Conservation (phyloP, 1,140 invertebrate genomes). For the Diuraphis noxia region DNA sequence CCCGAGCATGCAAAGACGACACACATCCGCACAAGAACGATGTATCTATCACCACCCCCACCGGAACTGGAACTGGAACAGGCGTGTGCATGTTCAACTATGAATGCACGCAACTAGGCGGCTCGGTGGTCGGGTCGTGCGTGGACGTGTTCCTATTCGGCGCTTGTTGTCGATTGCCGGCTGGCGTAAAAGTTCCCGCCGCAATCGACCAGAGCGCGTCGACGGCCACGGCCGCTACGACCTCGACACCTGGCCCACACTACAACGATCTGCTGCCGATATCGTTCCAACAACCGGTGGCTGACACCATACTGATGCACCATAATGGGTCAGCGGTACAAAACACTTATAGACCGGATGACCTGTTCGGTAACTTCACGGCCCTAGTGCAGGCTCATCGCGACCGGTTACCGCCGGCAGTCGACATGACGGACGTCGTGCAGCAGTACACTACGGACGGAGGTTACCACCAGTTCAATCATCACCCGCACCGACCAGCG, state of each 20-base stretch:
- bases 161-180: conserved; percentile 78
- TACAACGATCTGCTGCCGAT: conserved; percentile 30
- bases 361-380: conserved; percentile 42
- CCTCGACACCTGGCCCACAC: not conserved
- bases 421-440: not conserved
- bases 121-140: conserved; percentile 83
- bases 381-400: conserved; percentile 1
- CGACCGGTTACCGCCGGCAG: not conserved
- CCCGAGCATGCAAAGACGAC: conserved; percentile 70
- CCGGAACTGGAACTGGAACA: conserved; percentile 60
- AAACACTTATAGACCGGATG: conserved; percentile 67
- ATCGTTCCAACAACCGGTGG: conserved; percentile 62
- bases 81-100: conserved; percentile 94
- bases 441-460: conserved; percentile 11
- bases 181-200: conserved; percentile 56
- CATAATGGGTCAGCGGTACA: conserved; percentile 66
- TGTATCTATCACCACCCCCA: not conserved
- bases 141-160: conserved; percentile 91
- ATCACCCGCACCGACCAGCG: not conserved
- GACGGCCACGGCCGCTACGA: conserved; percentile 23
- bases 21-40: conserved; percentile 59
- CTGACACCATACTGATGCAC: conserved; percentile 70
- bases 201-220: conserved; percentile 16
- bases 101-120: conserved; percentile 78
- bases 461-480: not conserved